Percentiles rank a stretch among this genome's conserved stretches.
Evolutionary conservation across 2,797 vertebrate genomes (phyloP).

Genomic region (Fundulus diaphanus): DNA sequence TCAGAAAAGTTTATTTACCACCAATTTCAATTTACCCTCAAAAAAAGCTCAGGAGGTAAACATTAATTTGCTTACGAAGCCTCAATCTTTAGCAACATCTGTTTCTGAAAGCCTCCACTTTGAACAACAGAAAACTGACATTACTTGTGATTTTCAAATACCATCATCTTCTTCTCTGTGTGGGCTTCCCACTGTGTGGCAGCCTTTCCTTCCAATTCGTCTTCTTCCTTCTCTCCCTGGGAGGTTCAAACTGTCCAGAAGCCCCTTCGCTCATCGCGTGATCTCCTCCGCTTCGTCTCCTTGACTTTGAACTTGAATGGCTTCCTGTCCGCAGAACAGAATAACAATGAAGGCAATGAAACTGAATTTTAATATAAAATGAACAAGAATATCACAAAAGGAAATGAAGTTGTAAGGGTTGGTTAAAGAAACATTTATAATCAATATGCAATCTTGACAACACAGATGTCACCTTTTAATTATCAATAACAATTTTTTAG

Average conservation of each 20-base stretch:
- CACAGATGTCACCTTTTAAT: not conserved
- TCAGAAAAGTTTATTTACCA: not conserved
- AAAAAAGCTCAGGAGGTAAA: not conserved
- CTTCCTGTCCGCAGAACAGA: conserved; percentile 14
- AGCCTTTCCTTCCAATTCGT: conserved; percentile 7
- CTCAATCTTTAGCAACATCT: conserved; percentile 1
- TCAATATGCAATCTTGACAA: not conserved
- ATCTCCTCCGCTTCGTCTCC: conserved; percentile 31
- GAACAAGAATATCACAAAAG: not conserved
- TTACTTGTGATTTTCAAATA: conserved; percentile 14
- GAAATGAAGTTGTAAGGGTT: not conserved
- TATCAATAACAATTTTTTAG: not conserved
- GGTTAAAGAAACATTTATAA: not conserved
- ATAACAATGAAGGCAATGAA: not conserved
- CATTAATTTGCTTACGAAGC: not conserved
- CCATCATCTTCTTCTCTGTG: conserved; percentile 6
- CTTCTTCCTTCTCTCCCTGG: conserved; percentile 23
- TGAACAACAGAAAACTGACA: conserved; percentile 3
- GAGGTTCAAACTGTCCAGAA: conserved; percentile 29
- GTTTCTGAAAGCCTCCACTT: not conserved
- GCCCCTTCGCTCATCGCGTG: conserved; percentile 12
- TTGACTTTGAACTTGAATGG: conserved; percentile 43
- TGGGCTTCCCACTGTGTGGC: not conserved
- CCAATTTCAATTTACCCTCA: not conserved
- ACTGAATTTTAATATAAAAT: not conserved